These are phyloP conservation scores for Scaptodrosophila latifasciaeformis DNA, from an alignment of 2,888 invertebrate genomes.

Conservation along the genomic window DNA sequence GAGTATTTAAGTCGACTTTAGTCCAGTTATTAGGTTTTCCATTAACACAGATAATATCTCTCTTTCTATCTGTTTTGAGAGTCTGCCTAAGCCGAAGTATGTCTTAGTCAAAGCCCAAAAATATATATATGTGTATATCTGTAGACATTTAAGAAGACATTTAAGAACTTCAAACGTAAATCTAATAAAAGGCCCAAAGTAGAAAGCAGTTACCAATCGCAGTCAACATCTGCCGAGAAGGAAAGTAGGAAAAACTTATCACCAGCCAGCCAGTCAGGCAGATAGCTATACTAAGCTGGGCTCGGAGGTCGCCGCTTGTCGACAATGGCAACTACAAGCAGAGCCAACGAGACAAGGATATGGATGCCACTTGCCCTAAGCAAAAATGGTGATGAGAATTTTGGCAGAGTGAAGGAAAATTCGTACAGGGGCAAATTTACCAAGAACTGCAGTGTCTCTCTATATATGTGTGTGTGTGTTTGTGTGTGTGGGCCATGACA, in stretches of 20 bases:
- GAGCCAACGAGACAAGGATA: background rate
- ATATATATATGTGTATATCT: background rate
- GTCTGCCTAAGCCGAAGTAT: no score
- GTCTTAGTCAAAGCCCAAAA: no score
- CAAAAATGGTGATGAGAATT: background rate
- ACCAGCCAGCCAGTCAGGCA: constrained; percentile 14
- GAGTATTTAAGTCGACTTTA: background rate
- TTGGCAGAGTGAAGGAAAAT: background rate
- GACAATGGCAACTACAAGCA: constrained; percentile 24
- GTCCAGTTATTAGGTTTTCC: constrained; percentile 53
- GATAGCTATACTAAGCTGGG: constrained; percentile 34
- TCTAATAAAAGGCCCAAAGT: constrained; percentile 63
- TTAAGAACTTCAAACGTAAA: constrained; percentile 55
- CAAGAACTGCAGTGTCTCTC: constrained; percentile 29
- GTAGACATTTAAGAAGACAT: constrained; percentile 32
- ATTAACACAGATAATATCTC: constrained; percentile 57
- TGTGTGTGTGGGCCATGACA: constrained; percentile 44
- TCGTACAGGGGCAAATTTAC: background rate
- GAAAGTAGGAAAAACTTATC: background rate
- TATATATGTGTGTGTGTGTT: constrained; percentile 9
- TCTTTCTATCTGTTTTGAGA: no score
- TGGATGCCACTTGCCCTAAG: background rate
- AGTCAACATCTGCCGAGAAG: constrained; percentile 8
- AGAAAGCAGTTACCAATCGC: constrained; percentile 58
- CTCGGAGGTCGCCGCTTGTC: no score